Conservation (phyloP, 2,113 vertebrate species). For the Grus americana region DNA sequence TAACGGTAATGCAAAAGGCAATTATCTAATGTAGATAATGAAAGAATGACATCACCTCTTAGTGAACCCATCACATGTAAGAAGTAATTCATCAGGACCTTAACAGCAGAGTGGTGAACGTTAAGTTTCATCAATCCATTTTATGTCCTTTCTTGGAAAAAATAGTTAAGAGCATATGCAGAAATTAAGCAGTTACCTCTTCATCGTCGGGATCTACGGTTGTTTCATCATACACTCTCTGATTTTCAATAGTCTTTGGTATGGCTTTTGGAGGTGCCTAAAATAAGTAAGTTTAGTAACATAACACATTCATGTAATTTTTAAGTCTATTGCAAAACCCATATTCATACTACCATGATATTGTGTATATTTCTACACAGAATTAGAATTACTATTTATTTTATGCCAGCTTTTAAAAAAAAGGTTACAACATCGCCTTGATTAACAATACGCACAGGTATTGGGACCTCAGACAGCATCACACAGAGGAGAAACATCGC, state of each 20-base stretch:
- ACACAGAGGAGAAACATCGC: neutral
- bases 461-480: neutral
- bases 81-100: neutral
- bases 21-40: neutral
- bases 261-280: conserved; percentile 94
- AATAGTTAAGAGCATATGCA: neutral
- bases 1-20: neutral
- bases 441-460: neutral
- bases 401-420: neutral
- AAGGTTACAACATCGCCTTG: neutral
- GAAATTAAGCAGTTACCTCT: conserved; percentile 80
- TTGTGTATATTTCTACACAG: neutral
- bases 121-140: neutral
- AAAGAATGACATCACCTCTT: neutral
- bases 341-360: neutral
- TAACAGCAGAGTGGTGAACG: neutral
- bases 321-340: neutral
- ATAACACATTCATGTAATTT: neutral
- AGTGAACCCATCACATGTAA: neutral
- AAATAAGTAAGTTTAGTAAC: neutral
- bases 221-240: conserved; percentile 93
- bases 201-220: conserved; percentile 93
- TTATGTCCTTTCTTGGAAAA: neutral
- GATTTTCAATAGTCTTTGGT: conserved; percentile 98
- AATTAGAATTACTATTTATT: neutral